A percentile compares a stretch with the other conserved stretches of the same genome.
These are phyloP conservation scores for Schizopygopsis malacanthus DNA, from an alignment of 2,797 vertebrate species.

Conservation along the genomic window DNA sequence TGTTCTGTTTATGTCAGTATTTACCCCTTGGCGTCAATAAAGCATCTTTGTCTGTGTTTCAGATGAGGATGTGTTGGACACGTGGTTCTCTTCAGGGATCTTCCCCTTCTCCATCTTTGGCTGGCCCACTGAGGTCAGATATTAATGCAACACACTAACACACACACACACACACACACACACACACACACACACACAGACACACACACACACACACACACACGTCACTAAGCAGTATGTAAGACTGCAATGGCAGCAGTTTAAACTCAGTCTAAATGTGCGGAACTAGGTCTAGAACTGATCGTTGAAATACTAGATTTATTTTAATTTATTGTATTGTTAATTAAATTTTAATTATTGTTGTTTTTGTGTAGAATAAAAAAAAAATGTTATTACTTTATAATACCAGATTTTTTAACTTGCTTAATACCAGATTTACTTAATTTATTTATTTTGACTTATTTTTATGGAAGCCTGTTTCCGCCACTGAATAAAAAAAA, in stretches of 20 bases:
- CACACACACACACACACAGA: background rate
- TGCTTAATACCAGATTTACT: background rate
- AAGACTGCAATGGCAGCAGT: background rate
- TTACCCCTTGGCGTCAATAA: background rate
- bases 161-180: too few species aligned
- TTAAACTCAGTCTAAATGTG: background rate
- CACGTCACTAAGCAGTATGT: background rate
- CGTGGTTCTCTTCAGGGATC: conserved; percentile 94
- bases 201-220: background rate
- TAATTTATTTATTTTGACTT: too few species aligned
- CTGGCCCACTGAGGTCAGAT: conserved; percentile 86
- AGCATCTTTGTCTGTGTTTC: conserved; percentile 53
- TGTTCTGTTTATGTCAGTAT: conserved; percentile 1
- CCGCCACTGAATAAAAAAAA: too few species aligned
- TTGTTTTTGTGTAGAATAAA: background rate
- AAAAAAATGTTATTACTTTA: background rate
- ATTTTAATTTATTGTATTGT: background rate
- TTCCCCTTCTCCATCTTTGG: conserved; percentile 94
- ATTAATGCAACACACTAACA: background rate
- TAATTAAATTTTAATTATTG: background rate
- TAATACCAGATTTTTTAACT: too few species aligned
- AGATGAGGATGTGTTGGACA: conserved; percentile 94
- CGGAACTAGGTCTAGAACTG: background rate
- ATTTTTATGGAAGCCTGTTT: too few species aligned
- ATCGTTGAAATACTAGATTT: background rate